Evolutionary conservation across 1,140 invertebrate species (phyloP), one percentile per base, ranked within the genome.

Genomic region (Meteorus sp.): DNA sequence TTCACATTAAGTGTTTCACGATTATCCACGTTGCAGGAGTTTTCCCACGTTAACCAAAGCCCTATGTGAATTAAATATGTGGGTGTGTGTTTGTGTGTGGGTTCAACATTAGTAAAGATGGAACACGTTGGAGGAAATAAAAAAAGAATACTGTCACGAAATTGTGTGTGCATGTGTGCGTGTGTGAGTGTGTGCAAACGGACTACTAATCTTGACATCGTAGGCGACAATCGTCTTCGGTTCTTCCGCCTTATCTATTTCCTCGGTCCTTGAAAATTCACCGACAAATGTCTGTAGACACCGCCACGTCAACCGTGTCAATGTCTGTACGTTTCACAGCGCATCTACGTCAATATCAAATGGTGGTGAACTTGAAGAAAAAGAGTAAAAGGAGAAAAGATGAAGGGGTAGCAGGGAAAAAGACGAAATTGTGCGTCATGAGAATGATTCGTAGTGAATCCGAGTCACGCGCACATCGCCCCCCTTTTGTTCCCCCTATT

Each of bases 141-240:
- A n/a, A n/a, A 61, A 59, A 31, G 19, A 52, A 68, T 56, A 69
- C 60, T 61, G 61, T 48, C 64, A 44, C 63, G 63, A 57, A 57
- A 54, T 25, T 51, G 51, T 45, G 53, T 54, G 56, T 61, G 52
- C 66, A 63, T 29, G 27, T 29, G 27, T 29, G 15, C 3, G 13
- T 39, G 55, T 17, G 54, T 58, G 66, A 9, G 57, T 56, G 58
- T 50, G 45, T 65, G 63, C 70, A 71, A 63, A 63, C 64, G 43
- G 68, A 71, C 69, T 73, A 65, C 69, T 70, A 71, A 71, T 71
- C 63, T 60, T 63, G 56, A 20, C 31, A 35, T 35, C 50, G 31
- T 37, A 52, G 17, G 50, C 48, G 17, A 19, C 19, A 11, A 25
- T 39, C 33, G 51, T 53, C 17, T 33, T 17, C 25, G n/a, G n/a